phyloP scores from a whole-genome alignment of 2,888 invertebrate species.

The Eilema caniola region DNA sequence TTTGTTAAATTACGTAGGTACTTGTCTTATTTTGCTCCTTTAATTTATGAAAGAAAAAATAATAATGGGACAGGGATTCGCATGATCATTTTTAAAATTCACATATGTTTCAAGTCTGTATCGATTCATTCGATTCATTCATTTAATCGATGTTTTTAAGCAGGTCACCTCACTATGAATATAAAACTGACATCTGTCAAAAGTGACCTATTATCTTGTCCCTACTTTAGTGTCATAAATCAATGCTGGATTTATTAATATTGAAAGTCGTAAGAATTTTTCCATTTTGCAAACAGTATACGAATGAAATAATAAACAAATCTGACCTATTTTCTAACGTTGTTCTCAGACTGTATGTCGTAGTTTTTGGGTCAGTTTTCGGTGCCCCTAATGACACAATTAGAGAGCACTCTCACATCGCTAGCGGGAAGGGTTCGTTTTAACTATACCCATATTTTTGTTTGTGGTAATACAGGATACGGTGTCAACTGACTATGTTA shows the following conservation, averaged over 20 bases:
- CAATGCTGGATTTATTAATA: not conserved
- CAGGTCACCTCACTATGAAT: no score
- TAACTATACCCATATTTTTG: constrained; percentile 15
- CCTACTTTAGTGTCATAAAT: not conserved
- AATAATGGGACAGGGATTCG: no score
- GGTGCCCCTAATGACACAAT: constrained; percentile 41
- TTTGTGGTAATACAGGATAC: not conserved
- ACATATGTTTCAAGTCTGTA: no score
- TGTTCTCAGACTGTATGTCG: constrained; percentile 14
- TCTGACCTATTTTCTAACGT: constrained; percentile 25
- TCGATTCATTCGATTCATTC: no score
- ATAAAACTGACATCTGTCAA: no score
- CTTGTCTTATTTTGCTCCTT: no score
- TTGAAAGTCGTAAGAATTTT: not conserved
- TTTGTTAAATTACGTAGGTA: no score
- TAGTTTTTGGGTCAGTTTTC: constrained; percentile 20
- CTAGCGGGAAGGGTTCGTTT: constrained; percentile 24
- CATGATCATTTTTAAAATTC: no score
- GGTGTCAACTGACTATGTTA: not conserved
- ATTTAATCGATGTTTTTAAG: no score
- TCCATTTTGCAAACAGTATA: not conserved
- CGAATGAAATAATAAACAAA: constrained; percentile 24
- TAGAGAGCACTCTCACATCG: constrained; percentile 31
- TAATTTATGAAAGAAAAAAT: no score
- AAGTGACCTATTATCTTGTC: no score